These are phyloP conservation scores for Drosophila melanica DNA, from an alignment of 1,140 invertebrate genomes.

Conservation along the genomic window DNA sequence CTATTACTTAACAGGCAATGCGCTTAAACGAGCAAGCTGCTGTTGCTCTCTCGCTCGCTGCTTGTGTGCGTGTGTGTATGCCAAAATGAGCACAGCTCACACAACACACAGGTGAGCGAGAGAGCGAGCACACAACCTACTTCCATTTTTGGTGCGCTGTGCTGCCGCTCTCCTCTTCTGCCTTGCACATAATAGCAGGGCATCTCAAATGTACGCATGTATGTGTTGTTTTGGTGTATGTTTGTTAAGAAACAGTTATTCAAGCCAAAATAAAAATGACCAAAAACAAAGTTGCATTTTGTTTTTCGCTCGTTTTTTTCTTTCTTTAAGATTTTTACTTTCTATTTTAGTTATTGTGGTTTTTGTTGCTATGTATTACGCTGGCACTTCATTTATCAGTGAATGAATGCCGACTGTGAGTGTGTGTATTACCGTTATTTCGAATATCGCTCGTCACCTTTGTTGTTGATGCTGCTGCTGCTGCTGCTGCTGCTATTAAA, in stretches of 20 bases:
- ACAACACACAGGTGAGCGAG: conserved; percentile 21
- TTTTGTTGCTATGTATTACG: conserved; percentile 55
- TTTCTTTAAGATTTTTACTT: conserved; percentile 63
- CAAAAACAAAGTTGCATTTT: conserved; percentile 35
- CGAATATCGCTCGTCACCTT: conserved; percentile 13
- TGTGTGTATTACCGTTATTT: conserved; percentile 53
- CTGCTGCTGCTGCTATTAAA: background rate
- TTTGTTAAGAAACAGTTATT: conserved; percentile 50
- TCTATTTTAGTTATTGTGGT: conserved; percentile 65
- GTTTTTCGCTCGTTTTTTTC: conserved; percentile 25
- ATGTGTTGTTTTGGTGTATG: background rate
- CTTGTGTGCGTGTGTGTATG: background rate
- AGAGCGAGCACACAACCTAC: conserved; percentile 44
- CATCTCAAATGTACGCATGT: conserved; percentile 8
- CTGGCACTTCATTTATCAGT: conserved; percentile 26
- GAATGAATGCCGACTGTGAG: conserved; percentile 27
- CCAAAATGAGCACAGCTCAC: conserved; percentile 32
- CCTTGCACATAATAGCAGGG: conserved; percentile 26
- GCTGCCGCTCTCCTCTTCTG: conserved; percentile 8
- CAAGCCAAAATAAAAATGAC: conserved; percentile 44
- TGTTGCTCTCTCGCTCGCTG: conserved; percentile 10
- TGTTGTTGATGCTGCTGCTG: background rate
- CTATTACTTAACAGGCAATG: conserved; percentile 55
- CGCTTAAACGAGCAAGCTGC: conserved; percentile 33
- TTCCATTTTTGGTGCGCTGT: conserved; percentile 46